Base-by-base conservation (phyloP, 2,888 invertebrate species). In the Lycaena phlaeas region DNA sequence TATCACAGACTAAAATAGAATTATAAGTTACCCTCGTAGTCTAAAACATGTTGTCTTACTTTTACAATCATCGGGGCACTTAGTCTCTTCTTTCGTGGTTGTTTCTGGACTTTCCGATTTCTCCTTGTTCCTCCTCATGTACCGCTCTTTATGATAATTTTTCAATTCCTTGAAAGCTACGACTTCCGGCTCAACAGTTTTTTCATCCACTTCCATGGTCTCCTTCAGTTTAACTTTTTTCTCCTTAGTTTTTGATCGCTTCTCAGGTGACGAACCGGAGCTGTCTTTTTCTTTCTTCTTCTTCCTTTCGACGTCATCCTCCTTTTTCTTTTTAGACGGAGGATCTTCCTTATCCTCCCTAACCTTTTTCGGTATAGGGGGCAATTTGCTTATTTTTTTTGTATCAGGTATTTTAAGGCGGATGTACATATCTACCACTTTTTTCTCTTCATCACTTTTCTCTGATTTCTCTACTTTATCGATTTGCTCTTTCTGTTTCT, bases 91-190 rank as follows among this genome's bases (percentile, higher is more conserved):
- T 28, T 40, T 48, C 17, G 49, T 56, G 15, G 48, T 49, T 25
- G 52, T 66, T 52, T 87, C 87, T 18, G 87, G 89, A 66, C 87
- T 90, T 56, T 85, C 81, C 15, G 87, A 88, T 52, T 79, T 84
- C 48, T 87, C 87, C 49, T 87, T 79, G 66, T 90, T 90, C 42
- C 90, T 84, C 42, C 90, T 78, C 63, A 90, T 85, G 77, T 91
- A 91, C 41, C 89, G 84, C 57, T 87, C 87, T 70, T 87, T 87
- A 61, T 82, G 74, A 52, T 84, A 85, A 50, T 79, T 82, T 59
- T 86, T 87, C 27, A 87, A 70, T 56, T 87, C 88, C 64, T 88
- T 88, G 68, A 88, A 88, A 14, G 74, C 55, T 10, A 78, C 71
- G 12, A 61, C 50, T 41, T 66, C 71, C n/a, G 51, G 45, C 22